phyloP scores from a whole-genome alignment of 2,113 vertebrate species.

The Sorex fumeus region DNA sequence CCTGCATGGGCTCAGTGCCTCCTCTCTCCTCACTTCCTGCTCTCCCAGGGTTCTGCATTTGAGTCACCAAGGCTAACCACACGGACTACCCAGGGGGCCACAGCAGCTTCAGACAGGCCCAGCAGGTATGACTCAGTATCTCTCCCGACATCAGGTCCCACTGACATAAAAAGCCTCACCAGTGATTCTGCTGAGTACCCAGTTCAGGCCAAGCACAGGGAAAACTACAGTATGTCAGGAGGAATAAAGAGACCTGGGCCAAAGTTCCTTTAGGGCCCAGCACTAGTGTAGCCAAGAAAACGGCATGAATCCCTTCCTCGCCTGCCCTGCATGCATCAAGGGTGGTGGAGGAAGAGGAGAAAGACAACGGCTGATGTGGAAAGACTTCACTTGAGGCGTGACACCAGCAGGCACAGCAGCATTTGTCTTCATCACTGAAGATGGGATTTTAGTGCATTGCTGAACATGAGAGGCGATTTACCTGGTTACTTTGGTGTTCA shows the following conservation, averaged over 20 bases:
- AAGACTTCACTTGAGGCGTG: neutral
- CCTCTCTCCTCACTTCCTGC: neutral
- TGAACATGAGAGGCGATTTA: constrained; percentile 73
- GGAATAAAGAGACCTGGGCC: neutral
- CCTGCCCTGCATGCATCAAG: neutral
- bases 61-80: neutral
- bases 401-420: neutral
- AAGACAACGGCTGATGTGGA: neutral
- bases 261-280: neutral
- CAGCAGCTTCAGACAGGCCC: neutral
- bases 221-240: too few relatives aligned
- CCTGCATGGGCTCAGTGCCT: neutral
- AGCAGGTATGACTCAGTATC: too few relatives aligned
- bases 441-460: rapidly evolving
- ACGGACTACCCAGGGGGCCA: neutral
- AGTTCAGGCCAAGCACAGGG: too few relatives aligned
- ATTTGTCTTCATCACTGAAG: neutral
- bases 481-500: constrained; percentile 96
- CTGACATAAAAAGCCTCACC: neutral
- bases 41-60: neutral
- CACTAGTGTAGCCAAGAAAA: neutral
- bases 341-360: neutral
- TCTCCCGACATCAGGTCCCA: neutral
- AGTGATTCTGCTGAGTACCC: neutral
- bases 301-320: neutral